Percentiles rank a stretch among this genome's conserved stretches.
phyloP scores from a whole-genome alignment of 2,113 vertebrate genomes.

The Rhinoderma darwinii region DNA sequence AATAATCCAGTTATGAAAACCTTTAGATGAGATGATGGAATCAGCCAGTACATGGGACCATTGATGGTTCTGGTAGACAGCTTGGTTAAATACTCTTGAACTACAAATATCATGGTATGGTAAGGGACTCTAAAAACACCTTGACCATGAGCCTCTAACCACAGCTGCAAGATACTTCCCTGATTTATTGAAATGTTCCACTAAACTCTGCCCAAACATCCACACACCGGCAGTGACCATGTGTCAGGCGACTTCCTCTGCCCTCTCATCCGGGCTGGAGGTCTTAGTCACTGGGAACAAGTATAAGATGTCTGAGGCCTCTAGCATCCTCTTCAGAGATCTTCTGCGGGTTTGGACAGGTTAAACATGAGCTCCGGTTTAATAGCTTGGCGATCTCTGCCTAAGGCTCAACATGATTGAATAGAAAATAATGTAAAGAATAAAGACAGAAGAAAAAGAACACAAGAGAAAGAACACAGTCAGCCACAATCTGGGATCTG shows the following conservation, averaged over 20 bases:
- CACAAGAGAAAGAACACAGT: neutral
- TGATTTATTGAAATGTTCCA: slow-evolving; percentile 12
- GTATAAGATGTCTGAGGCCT: neutral
- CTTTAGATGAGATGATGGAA: neutral
- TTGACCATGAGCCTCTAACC: neutral
- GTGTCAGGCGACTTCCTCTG: slow-evolving; percentile 38
- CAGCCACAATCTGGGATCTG: neutral
- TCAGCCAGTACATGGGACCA: neutral
- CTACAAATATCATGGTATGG: neutral
- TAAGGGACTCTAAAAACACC: neutral
- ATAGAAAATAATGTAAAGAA: slow-evolving; percentile 7
- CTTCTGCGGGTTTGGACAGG: slow-evolving; percentile 17
- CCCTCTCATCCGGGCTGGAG: slow-evolving; percentile 19
- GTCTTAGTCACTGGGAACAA: slow-evolving; percentile 34
- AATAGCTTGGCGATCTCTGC: slow-evolving; percentile 12
- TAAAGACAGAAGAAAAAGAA: neutral
- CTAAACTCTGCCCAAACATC: slow-evolving; percentile 12
- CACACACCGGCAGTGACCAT: slow-evolving; percentile 5
- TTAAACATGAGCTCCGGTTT: slow-evolving; percentile 19
- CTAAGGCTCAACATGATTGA: slow-evolving; percentile 27
- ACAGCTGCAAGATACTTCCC: neutral
- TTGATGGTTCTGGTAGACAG: neutral
- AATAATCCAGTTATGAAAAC: neutral
- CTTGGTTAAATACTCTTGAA: neutral
- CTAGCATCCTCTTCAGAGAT: slow-evolving; percentile 27